Base-by-base conservation (phyloP, 1,140 invertebrate genomes). In the Ylistrum balloti region DNA sequence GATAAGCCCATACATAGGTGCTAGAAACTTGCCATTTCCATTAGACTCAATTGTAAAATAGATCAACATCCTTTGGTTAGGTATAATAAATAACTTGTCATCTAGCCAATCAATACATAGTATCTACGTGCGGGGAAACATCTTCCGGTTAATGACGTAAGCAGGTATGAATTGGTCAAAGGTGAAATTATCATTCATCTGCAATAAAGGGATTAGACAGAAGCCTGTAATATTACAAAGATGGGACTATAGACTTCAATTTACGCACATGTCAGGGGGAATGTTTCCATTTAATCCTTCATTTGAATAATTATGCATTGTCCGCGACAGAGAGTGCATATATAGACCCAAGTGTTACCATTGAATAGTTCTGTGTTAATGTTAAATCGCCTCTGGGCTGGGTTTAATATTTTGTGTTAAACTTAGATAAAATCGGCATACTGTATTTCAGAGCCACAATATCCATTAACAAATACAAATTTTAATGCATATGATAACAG, bases 21-120 rank as follows among this genome's bases (percentile, higher is more conserved):
- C 56, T 74, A 74, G 56, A 74, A 74, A 74, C 56, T 74, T 74
- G 56, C 56, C 56, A 74, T 28, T 74, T 74, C 56, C 56, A 74
- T 74, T 74, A 74, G 56, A n/a, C n/a, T 5, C 56, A 74, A 74
- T 74, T 74, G 56, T 74, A 74, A 74, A 74, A 74, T n/a, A 74
- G 22, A 74, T 28, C 56, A 74, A n/a, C n/a, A 28, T 74, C 56
- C 22, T 74, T 74, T 74, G 56, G 17, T 74, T 74, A 28, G 28
- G 9, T 22, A 28, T 74, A 74, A 74, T 74, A 74, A 74, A 74
- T 74, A 74, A 74, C 56, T 45, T 45, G 41, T 17, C 41, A 45
- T 15, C 41, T 7, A 74, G 1, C 56, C 56, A 74, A 74, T 74
- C 56, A 74, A 74, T 74, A 74, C 56, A 74, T 5, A 22, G 56